Evolutionary conservation across 2,797 vertebrate species (phyloP).

Genomic region (Chelmon rostratus): DNA sequence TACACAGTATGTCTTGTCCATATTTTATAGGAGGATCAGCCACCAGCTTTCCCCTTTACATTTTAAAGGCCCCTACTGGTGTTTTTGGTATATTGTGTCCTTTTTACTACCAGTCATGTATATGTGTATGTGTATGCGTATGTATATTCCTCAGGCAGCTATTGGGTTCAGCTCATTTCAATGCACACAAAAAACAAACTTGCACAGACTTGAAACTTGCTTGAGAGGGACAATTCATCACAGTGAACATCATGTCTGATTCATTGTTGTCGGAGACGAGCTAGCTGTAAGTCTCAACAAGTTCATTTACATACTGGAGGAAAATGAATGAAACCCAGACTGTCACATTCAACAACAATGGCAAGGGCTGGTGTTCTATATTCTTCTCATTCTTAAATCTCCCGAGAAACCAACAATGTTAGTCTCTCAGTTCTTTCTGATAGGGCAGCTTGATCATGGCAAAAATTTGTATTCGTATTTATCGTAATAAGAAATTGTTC

Average conservation of each 20-base stretch:
- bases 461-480: too few species aligned
- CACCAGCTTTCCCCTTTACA: background rate
- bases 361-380: background rate
- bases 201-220: constrained; percentile 34
- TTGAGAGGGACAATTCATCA: constrained; percentile 20
- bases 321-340: constrained; percentile 14
- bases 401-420: background rate
- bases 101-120: background rate
- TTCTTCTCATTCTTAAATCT: background rate
- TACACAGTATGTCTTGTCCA: background rate
- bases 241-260: constrained; percentile 2
- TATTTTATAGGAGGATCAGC: background rate
- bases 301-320: constrained; percentile 1
- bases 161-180: background rate
- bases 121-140: background rate
- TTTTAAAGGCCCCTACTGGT: background rate
- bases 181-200: constrained; percentile 3
- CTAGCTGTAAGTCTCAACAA: constrained; percentile 10
- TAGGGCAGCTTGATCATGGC: too few species aligned
- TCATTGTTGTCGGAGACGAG: constrained; percentile 8
- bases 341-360: background rate
- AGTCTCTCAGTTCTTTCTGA: background rate
- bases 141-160: background rate
- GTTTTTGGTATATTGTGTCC: background rate
- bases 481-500: too few species aligned